Evolutionary conservation across 2,797 vertebrate species (phyloP), one percentile per base, ranked within the genome.

Genomic region (Micromesistius poutassou): DNA sequence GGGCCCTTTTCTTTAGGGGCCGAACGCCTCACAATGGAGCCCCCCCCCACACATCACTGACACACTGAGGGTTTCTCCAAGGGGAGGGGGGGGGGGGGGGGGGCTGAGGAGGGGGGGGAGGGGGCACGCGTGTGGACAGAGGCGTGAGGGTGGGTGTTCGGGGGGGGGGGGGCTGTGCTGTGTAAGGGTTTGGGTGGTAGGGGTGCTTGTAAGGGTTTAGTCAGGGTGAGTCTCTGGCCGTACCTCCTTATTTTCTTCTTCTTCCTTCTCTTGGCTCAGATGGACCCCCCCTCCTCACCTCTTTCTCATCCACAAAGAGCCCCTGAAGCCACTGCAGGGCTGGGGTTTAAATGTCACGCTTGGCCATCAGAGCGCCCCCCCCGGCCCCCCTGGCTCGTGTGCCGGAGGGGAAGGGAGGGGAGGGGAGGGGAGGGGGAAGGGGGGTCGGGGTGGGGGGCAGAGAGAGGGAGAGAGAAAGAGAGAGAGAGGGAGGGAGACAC

Each of bases 321-420:
- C 88, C 90, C 84, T 77, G 81, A 91, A 92, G 88, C 85, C 83
- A 91, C 90, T 83, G 87, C 76, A 89, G 93, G 91, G 91, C 91
- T 91, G 92, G 87, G 91, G 92, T 93, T 93, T 93, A 93, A 93
- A 93, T 93, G 93, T 93, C 92, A 93, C 91, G 93, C 92, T 91
- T 91, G 90, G 92, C 91, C 92, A 93, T 93, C 92, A 92, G 85
- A 88, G 91, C 84, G 78, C 90, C 68, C 68, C 68, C 13, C 68
- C 22, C 4, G 68, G 12, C 30, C 68, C 76, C 90, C 90, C 90
- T 81, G 91, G 90, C 92, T 90, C 89, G 90, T 92, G 92, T 93
- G 92, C 91, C 91, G 80, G 55, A 86, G 89, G 90, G 90, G 86
- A 80, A 68, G 84, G 84, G 85, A 81, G 22, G 22, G 6, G 22